Evolutionary conservation across 2,113 vertebrate species (phyloP).

Genomic region (Helogale parvula): DNA sequence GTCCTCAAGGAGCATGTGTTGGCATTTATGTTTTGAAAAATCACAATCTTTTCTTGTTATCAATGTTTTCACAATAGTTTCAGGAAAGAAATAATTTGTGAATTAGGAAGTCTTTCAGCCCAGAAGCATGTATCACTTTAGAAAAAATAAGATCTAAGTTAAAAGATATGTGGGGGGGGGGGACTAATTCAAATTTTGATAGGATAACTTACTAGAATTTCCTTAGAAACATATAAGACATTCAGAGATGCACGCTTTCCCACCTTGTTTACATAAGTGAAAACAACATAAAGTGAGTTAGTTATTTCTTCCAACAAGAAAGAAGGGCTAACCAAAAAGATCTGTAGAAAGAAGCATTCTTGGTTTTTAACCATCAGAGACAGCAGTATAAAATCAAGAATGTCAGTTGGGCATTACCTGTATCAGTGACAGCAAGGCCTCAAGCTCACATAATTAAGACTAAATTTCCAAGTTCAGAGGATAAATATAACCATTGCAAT

Average conservation of each 20-base stretch:
- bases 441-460: background rate
- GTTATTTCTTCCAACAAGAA: constrained; percentile 1
- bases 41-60: background rate
- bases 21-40: background rate
- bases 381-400: background rate
- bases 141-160: background rate
- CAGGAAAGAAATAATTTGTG: background rate
- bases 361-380: background rate
- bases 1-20: background rate
- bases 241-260: background rate
- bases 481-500: background rate
- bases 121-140: background rate
- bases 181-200: background rate
- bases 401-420: background rate
- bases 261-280: background rate
- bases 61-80: background rate
- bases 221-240: background rate
- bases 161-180: background rate
- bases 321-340: background rate
- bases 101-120: constrained; percentile 18
- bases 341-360: background rate
- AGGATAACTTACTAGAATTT: background rate
- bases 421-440: background rate
- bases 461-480: background rate
- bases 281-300: background rate